These are phyloP conservation scores for Caranx ignobilis DNA, from an alignment of 2,113 vertebrate species.

Conservation along the genomic window DNA sequence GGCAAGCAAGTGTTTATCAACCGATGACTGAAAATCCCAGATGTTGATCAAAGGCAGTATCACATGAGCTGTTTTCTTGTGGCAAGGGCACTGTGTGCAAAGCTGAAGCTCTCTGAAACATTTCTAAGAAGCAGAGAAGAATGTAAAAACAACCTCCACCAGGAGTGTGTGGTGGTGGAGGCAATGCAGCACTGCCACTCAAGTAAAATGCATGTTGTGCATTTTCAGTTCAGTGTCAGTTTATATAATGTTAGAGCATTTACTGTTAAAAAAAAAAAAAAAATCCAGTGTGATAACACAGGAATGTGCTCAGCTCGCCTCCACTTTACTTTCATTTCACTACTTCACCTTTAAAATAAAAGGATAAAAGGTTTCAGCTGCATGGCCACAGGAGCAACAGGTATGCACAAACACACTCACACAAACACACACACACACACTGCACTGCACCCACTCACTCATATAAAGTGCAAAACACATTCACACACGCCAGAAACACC, in stretches of 20 bases:
- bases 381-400: constrained; percentile 25
- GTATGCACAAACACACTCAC: constrained; percentile 18
- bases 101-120: constrained; percentile 20
- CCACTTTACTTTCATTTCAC: constrained; percentile 35
- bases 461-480: constrained; percentile 25
- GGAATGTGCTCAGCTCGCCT: constrained; percentile 14
- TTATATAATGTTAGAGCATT: constrained; percentile 15
- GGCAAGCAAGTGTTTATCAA: background rate
- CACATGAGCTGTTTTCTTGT: background rate
- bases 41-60: background rate
- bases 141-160: constrained; percentile 2
- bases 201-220: background rate
- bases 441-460: constrained; percentile 29
- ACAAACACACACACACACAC: too few relatives aligned
- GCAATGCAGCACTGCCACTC: background rate
- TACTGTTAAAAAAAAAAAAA: background rate
- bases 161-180: background rate
- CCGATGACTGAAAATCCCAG: background rate
- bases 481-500: constrained; percentile 12
- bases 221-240: background rate
- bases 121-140: constrained; percentile 8
- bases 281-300: background rate
- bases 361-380: constrained; percentile 19
- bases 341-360: constrained; percentile 28
- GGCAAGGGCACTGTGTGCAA: background rate